phyloP scores from a whole-genome alignment of 2,888 invertebrate species.

The Chrysopilus asiliformis region DNA sequence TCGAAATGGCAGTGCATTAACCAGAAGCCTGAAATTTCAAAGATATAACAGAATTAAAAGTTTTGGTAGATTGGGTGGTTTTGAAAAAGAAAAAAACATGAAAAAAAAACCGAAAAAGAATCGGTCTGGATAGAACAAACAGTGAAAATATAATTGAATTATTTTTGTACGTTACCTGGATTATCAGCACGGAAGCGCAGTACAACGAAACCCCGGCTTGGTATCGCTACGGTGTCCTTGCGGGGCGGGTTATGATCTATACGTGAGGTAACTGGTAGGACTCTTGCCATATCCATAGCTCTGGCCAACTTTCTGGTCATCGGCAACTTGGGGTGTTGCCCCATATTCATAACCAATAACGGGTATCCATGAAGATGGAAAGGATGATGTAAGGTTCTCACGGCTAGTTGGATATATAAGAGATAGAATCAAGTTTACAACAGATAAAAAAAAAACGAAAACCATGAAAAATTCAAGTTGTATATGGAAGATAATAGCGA shows the following conservation, averaged over 20 bases:
- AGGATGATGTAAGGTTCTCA: conserved; percentile 28
- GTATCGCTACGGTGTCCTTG: conserved; percentile 29
- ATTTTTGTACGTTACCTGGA: conserved; percentile 17
- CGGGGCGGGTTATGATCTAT: conserved; percentile 18
- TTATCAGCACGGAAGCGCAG: conserved; percentile 24
- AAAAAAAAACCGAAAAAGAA: no score
- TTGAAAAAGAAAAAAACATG: no score
- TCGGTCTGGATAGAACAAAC: no score
- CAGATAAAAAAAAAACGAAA: no score
- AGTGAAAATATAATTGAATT: not conserved
- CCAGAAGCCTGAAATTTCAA: conserved; percentile 21
- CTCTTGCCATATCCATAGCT: not conserved
- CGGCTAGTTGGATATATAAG: no score
- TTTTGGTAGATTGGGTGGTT: no score
- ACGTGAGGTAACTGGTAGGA: not conserved
- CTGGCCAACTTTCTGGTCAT: conserved; percentile 21
- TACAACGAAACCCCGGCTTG: conserved; percentile 26
- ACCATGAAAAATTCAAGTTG: no score
- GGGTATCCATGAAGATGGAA: conserved; percentile 31
- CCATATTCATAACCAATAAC: conserved; percentile 28
- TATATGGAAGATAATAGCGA: no score
- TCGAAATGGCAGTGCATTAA: conserved; percentile 27
- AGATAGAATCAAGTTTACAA: no score
- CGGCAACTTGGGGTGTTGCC: conserved; percentile 17
- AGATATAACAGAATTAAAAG: not conserved